Evolutionary conservation across 2,888 invertebrate species (phyloP).

Genomic region (Drosophila peninsularis): DNA sequence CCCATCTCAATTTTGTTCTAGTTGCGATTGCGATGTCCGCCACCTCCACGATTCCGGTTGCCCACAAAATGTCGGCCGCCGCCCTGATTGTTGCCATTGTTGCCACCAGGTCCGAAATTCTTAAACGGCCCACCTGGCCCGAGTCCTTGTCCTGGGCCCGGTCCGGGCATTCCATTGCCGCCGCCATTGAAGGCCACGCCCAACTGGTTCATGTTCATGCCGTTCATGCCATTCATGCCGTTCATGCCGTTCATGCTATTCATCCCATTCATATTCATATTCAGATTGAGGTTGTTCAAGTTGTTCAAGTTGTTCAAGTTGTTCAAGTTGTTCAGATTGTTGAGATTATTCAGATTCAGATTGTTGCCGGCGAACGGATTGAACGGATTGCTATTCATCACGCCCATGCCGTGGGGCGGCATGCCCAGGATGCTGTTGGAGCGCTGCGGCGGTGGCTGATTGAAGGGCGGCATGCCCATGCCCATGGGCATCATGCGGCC

Average conservation of each 20-base stretch:
- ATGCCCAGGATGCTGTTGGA: constrained; percentile 45
- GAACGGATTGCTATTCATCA: constrained; percentile 63
- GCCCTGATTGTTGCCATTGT: constrained; percentile 39
- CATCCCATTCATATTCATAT: constrained; percentile 41
- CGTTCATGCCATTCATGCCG: constrained; percentile 28
- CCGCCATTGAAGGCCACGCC: constrained; percentile 37
- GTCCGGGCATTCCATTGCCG: constrained; percentile 8
- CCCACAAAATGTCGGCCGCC: constrained; percentile 47
- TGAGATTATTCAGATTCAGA: constrained; percentile 15
- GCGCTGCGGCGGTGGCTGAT: constrained; percentile 81
- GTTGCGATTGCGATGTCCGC: constrained; percentile 63
- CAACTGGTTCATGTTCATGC: constrained; percentile 34
- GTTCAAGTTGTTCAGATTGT: constrained; percentile 29
- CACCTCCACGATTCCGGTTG: constrained; percentile 51
- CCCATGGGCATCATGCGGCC: constrained; percentile 77
- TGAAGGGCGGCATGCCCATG: constrained; percentile 62
- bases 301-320: constrained; percentile 25
- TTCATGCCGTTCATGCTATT: constrained; percentile 27
- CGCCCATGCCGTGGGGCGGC: constrained; percentile 42
- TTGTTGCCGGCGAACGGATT: constrained; percentile 65
- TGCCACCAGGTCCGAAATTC: constrained; percentile 37
- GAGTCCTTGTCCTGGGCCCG: not conserved
- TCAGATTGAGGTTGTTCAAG: constrained; percentile 33
- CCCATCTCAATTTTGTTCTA: too few relatives aligned
- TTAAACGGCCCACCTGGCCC: constrained; percentile 30